Conservation (phyloP, 2,797 vertebrate species). For the Chanos chanos region DNA sequence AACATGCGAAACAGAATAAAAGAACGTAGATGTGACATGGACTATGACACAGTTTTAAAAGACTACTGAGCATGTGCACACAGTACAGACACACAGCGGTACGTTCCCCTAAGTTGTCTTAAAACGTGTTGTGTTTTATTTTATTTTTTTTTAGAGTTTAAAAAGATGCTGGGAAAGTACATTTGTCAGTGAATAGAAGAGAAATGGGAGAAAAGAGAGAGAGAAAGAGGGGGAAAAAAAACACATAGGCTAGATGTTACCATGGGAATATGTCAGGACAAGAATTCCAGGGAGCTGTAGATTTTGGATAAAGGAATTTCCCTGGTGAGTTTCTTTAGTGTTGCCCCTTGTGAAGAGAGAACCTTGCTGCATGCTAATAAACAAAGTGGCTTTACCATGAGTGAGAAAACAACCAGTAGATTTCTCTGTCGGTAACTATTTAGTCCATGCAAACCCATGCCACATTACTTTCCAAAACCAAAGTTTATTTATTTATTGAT, state of each 20-base stretch:
- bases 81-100: background rate
- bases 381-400: background rate
- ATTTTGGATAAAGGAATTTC: background rate
- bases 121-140: too few relatives aligned
- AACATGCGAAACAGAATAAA: conserved; percentile 28
- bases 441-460: too few relatives aligned
- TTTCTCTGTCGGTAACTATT: too few relatives aligned
- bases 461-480: too few relatives aligned
- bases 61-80: conserved; percentile 47
- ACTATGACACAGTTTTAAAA: conserved; percentile 20
- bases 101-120: too few relatives aligned
- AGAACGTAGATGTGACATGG: background rate
- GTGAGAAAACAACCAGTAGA: too few relatives aligned
- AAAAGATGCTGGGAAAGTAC: too few relatives aligned
- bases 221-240: too few relatives aligned
- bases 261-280: conserved; percentile 39
- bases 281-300: conserved; percentile 41
- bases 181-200: conserved; percentile 6
- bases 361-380: background rate
- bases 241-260: conserved; percentile 53
- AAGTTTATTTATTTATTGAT: too few relatives aligned
- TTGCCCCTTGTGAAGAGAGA: conserved; percentile 4
- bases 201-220: background rate
- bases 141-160: too few relatives aligned
- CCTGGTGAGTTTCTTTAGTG: background rate